A percentile compares a stretch with the other conserved stretches of the same genome.
Evolutionary conservation across 2,113 vertebrate genomes (phyloP).

Genomic region (Pseudonaja textilis): DNA sequence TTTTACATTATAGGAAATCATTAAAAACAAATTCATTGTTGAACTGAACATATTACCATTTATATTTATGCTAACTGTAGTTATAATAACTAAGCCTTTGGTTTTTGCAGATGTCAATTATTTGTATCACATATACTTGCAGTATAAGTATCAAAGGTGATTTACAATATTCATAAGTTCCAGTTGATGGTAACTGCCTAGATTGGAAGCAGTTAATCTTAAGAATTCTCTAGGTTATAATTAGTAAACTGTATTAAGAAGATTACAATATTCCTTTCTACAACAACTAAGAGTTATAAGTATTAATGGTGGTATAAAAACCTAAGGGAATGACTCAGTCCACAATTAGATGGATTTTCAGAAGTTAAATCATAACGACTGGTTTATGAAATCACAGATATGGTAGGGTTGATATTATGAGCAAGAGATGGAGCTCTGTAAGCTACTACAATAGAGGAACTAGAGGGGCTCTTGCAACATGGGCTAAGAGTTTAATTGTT

Average conservation of each 20-base stretch:
- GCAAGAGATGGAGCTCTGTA: background rate
- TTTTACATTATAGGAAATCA: no score
- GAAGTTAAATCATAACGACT: background rate
- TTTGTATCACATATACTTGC: background rate
- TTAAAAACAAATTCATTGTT: background rate
- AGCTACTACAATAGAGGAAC: no score
- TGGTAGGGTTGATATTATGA: background rate
- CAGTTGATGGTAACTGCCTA: background rate
- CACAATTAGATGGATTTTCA: background rate
- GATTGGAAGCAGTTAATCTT: background rate
- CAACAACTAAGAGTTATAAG: background rate
- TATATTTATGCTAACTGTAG: background rate
- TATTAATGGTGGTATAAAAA: background rate
- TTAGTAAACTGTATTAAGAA: background rate
- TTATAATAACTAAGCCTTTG: background rate
- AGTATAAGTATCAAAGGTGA: background rate
- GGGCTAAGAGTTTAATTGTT: background rate
- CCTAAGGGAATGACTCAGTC: background rate
- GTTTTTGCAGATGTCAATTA: background rate
- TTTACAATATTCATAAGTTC: background rate
- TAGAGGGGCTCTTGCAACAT: background rate
- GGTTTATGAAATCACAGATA: background rate
- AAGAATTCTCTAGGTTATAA: background rate
- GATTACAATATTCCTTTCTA: background rate
- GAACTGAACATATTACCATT: background rate